These are phyloP conservation scores for Acrossocheilus wenchowensis DNA, from an alignment of 2,797 vertebrate genomes.

Conservation along the genomic window DNA sequence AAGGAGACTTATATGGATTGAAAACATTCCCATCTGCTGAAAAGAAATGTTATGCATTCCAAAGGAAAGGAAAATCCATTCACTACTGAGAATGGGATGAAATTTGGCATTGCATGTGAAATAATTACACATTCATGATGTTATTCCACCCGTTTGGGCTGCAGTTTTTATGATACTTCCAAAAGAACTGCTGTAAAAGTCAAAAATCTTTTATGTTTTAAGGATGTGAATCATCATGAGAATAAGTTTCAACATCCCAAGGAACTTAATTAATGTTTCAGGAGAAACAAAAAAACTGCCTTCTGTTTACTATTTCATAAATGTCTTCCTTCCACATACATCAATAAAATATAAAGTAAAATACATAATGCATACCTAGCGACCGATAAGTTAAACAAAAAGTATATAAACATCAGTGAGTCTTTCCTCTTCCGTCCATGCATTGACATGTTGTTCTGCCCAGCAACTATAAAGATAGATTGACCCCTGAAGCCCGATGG, in stretches of 20 bases:
- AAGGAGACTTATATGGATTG: neutral
- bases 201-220: constrained; percentile 24
- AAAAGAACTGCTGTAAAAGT: neutral
- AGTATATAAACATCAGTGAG: neutral
- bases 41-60: constrained; percentile 9
- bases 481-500: constrained; percentile 27
- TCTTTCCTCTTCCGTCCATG: neutral
- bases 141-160: constrained; percentile 4
- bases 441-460: neutral
- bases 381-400: neutral
- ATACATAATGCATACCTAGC: neutral
- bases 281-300: neutral
- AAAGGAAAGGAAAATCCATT: constrained; percentile 13
- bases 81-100: neutral
- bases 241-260: neutral
- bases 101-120: constrained; percentile 14
- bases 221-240: constrained; percentile 14
- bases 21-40: constrained; percentile 9
- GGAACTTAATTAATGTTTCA: constrained; percentile 45
- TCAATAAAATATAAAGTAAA: constrained; percentile 33
- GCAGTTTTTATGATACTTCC: neutral
- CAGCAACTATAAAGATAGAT: constrained; percentile 13
- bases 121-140: constrained; percentile 42
- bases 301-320: neutral
- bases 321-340: constrained; percentile 1